Base-by-base conservation (phyloP, 64 coral and sea anemone genomes). In the Exaiptasia diaphana region DNA sequence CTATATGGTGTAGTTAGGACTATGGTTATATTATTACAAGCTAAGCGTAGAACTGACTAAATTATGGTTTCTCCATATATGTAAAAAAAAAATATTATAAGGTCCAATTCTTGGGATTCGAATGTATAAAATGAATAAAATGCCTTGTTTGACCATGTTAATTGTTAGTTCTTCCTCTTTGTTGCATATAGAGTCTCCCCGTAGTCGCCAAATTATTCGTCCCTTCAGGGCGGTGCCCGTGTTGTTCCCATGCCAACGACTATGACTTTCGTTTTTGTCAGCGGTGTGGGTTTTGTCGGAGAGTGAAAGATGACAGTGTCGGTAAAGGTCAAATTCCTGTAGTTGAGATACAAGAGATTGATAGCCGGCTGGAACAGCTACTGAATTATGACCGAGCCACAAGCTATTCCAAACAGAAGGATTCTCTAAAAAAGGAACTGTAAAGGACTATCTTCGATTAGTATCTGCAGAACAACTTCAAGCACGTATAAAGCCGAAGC, bases 261-360 rank as follows among this genome's bases (percentile, higher is more conserved):
- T 8, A 9, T 46, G 78, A 81, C 28, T 81, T 81, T 48, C 35
- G 60, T 4, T 81, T 67, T 81, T 81, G 78, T 32, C 57, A 81
- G 30, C 18, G 60, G 11, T 81, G 78, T 49, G 57, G 57, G 0
- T 67, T 65, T 65, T 4, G 35, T 17, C 23, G 74, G 12, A 75
- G 68, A 61, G 38, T 67, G 21, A n/a, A 59, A 40, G n/a, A n/a
- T n/a, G n/a, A n/a, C n/a, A n/a, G n/a, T n/a, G n/a, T n/a, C n/a
- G n/a, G n/a, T n/a, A 56, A 56, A 56, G 5, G 4, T 21, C 5
- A 10, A 4, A n/a, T 12, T 17, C 20, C 11, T 56, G 18, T 17
- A 4, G 53, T 56, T 0, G 53, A 56, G 20, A 17, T 56, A n/a
- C 18, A 5, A 17, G 20, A 0, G 20, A 67, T 81, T 49, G 77